These are phyloP conservation scores for Pentalonia nigronervosa DNA, from an alignment of 1,140 invertebrate genomes.

Conservation along the genomic window DNA sequence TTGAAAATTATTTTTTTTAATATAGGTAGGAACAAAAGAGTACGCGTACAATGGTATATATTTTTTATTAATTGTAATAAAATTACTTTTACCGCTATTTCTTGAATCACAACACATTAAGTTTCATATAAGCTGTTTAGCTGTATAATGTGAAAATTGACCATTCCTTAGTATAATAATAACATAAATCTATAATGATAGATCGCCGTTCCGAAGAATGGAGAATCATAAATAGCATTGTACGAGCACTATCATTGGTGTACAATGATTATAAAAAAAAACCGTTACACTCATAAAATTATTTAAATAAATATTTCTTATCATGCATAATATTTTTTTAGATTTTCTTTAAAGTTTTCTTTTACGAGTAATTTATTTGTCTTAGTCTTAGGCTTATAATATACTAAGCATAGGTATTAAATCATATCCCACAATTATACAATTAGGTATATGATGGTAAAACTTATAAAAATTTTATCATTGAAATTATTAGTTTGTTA, in stretches of 20 bases:
- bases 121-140: neutral
- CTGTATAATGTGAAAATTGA: neutral
- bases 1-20: neutral
- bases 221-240: neutral
- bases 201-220: neutral
- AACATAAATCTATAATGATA: neutral
- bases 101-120: neutral
- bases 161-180: neutral
- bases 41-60: neutral
- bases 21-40: neutral
- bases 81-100: slow-evolving; percentile 8
- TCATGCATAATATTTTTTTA: neutral
- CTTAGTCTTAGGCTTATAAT: neutral
- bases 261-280: slow-evolving; percentile 6
- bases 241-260: neutral
- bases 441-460: too few species aligned
- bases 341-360: neutral
- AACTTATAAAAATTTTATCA: neutral
- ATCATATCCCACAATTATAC: too few species aligned
- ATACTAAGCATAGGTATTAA: neutral
- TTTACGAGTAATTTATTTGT: neutral
- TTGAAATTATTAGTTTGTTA: too few species aligned
- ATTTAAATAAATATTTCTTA: neutral
- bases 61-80: slow-evolving; percentile 4
- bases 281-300: neutral